Base-by-base conservation (phyloP, 2,888 invertebrate genomes). In the Coenonympha glycerion region DNA sequence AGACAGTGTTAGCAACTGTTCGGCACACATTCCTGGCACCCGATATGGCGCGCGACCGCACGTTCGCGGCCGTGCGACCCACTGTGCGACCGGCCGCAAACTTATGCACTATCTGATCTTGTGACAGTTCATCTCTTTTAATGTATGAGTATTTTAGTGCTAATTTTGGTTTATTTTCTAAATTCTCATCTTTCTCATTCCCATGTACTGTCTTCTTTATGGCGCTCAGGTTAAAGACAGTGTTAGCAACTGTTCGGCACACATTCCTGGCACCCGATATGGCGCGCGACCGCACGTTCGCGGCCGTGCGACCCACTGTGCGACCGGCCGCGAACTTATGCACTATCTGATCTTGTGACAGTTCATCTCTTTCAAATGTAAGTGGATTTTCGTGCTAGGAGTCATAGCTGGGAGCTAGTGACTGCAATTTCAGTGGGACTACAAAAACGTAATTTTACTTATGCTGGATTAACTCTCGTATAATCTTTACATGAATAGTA, bases 261-360 rank as follows among this genome's bases (percentile, higher is more conserved):
- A 84, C 81, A 86, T 85, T 77, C 81, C 70, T 64, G 64, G 57
- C 61, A 64, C 84, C 80, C 65, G 71, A 86, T 86, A 86, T 79
- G 86, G 86, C 66, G 63, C 69, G 71, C 74, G 64, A 72, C 68
- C 70, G 68, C 64, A 64, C 63, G 75, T 77, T 77, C 79, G 74
- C 73, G 75, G 77, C 69, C 70, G 68, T 65, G 65, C 68, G 69
- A 67, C 64, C 60, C n/a, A n/a, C n/a, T n/a, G n/a, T n/a, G n/a
- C n/a, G n/a, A n/a, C n/a, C n/a, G 56, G 68, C 72, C 75, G 79
- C 75, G 79, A 78, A 76, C 79, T 76, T 48, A 49, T 47, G 48
- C 47, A 54, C 54, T 63, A 63, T 66, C 64, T 59, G 62, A 66
- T 65, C 59, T 55, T 54, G 55, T 57, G 55, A 56, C 51, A 41